These are phyloP conservation scores for Pollenia labialis DNA, from an alignment of 2,888 invertebrate species.

Conservation along the genomic window DNA sequence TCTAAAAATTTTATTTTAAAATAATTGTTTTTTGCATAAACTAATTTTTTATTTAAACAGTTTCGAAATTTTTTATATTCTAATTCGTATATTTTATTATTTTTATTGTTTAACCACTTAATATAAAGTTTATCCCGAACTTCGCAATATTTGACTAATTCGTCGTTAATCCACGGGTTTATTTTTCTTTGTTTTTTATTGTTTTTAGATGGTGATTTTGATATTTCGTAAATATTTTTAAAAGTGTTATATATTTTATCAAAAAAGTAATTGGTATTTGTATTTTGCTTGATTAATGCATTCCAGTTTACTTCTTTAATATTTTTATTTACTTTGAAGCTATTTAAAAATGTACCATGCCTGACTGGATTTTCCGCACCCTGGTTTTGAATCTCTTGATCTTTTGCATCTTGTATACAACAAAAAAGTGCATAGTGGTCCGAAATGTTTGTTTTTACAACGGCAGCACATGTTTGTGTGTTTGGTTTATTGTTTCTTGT, in stretches of 20 bases:
- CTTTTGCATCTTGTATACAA: not conserved
- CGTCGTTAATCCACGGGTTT: not conserved
- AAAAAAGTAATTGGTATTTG: not conserved
- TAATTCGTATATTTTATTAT: not conserved
- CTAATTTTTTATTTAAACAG: not conserved
- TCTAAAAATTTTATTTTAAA: slow-evolving; percentile 20
- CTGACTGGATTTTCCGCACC: not conserved
- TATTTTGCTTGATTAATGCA: not conserved
- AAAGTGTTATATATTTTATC: not conserved
- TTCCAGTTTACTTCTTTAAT: slow-evolving; percentile 8
- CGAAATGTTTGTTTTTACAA: not conserved
- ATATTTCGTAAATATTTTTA: not conserved
- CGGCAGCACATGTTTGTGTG: not conserved
- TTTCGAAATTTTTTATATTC: slow-evolving; percentile 20
- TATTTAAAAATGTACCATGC: too few species aligned
- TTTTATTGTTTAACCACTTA: not conserved
- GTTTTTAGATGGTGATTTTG: not conserved
- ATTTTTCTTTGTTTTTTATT: not conserved
- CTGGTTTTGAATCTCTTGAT: not conserved
- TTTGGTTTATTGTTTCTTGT: not conserved
- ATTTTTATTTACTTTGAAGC: not conserved
- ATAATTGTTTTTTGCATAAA: slow-evolving; percentile 7
- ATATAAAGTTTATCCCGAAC: not conserved
- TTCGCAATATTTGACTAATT: not conserved
- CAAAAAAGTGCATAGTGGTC: slow-evolving; percentile 10